Evolutionary conservation across 2,888 invertebrate species (phyloP).

Genomic region (Orthosia cruda): DNA sequence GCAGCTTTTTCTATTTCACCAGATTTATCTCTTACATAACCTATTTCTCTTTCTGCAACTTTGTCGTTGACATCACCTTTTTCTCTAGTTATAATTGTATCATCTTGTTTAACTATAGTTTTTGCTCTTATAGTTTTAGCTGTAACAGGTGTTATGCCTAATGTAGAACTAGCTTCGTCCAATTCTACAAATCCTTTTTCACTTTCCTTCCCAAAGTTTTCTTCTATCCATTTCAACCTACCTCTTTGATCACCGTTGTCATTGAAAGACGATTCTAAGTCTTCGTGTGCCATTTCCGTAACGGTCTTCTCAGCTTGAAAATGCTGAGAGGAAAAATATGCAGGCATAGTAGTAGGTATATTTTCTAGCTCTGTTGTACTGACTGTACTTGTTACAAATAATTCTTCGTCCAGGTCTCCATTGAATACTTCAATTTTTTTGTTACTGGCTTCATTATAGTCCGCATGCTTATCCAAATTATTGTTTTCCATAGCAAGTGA

Average conservation of each 20-base stretch:
- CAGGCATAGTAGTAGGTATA: neutral
- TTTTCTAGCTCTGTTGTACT: slow-evolving; percentile 19
- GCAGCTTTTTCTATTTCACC: neutral
- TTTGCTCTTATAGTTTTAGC: slow-evolving; percentile 10
- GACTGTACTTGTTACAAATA: slow-evolving; percentile 16
- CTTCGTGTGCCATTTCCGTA: slow-evolving; percentile 30
- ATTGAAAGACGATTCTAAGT: slow-evolving; percentile 28
- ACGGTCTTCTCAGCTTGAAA: slow-evolving; percentile 5
- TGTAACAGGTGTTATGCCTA: neutral
- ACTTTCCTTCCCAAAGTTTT: slow-evolving; percentile 72
- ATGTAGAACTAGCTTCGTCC: slow-evolving; percentile 21
- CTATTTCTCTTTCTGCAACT: neutral
- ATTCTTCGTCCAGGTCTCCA: slow-evolving; percentile 69
- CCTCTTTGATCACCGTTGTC: slow-evolving; percentile 46
- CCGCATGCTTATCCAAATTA: slow-evolving; percentile 14
- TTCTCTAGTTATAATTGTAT: slow-evolving; percentile 75
- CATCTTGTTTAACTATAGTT: slow-evolving; percentile 48
- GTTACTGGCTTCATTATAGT: neutral
- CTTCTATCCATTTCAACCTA: slow-evolving; percentile 75
- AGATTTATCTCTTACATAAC: slow-evolving; percentile 1
- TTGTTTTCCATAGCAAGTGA: slow-evolving; percentile 10
- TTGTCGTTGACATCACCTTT: slow-evolving; percentile 30
- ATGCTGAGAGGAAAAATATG: slow-evolving; percentile 8
- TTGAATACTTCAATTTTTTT: slow-evolving; percentile 67
- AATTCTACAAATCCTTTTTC: slow-evolving; percentile 47